These are phyloP conservation scores for Apamea monoglypha DNA, from an alignment of 2,888 invertebrate species.

Conservation along the genomic window DNA sequence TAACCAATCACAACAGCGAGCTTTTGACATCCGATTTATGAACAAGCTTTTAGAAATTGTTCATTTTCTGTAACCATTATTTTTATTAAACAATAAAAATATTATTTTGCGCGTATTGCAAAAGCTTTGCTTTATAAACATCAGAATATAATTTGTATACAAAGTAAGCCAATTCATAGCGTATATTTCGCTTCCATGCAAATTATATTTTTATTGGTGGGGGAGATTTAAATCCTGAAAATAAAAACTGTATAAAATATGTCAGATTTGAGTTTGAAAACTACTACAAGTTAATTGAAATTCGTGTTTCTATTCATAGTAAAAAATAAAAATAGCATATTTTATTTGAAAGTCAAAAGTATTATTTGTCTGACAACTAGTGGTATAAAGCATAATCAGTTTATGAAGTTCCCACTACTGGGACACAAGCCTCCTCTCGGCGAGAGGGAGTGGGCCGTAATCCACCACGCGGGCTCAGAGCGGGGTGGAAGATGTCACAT, in stretches of 20 bases:
- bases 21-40: background rate
- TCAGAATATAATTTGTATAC: conserved; percentile 44
- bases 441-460: background rate
- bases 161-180: conserved; percentile 75
- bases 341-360: background rate
- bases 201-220: conserved; percentile 57
- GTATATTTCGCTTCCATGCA: conserved; percentile 72
- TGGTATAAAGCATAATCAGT: too few species aligned
- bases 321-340: background rate
- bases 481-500: background rate
- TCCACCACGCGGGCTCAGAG: background rate
- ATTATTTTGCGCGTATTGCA: conserved; percentile 59
- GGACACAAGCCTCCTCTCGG: background rate
- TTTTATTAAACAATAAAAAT: conserved; percentile 57
- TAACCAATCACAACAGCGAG: background rate
- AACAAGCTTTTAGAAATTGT: conserved; percentile 14
- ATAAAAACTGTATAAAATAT: conserved; percentile 25
- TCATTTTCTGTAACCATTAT: conserved; percentile 46
- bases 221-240: conserved; percentile 43
- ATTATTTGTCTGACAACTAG: background rate
- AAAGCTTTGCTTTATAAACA: conserved; percentile 58
- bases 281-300: background rate
- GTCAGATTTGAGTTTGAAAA: background rate
- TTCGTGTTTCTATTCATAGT: background rate
- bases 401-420: background rate